A percentile compares a stretch with the other conserved stretches of the same genome.
These are phyloP conservation scores for Pseudomyrmex gracilis DNA, from an alignment of 1,140 invertebrate species.

Conservation along the genomic window DNA sequence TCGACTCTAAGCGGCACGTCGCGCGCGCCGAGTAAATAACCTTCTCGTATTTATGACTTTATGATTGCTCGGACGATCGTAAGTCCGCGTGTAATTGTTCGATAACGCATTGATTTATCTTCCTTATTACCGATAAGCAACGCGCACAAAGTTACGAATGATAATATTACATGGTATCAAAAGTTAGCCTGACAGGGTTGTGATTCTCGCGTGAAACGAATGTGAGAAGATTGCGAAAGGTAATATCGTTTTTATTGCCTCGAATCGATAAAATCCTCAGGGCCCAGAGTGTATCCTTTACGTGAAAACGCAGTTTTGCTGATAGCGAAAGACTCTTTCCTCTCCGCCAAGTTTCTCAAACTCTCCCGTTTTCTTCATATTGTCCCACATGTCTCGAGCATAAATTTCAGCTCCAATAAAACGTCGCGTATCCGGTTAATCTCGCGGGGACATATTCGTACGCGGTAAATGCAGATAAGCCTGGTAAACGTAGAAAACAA, in stretches of 20 bases:
- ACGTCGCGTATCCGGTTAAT: constrained; percentile 52
- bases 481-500: constrained; percentile 57
- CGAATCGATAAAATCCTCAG: constrained; percentile 1
- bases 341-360: background rate
- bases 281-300: background rate
- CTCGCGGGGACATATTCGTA: constrained; percentile 28
- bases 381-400: constrained; percentile 11
- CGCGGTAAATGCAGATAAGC: constrained; percentile 45
- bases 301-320: background rate
- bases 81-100: constrained; percentile 30
- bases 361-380: constrained; percentile 20
- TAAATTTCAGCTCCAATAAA: constrained; percentile 53
- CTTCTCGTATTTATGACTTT: constrained; percentile 41
- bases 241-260: constrained; percentile 20
- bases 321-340: background rate
- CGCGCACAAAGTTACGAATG: background rate
- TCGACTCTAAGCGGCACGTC: no score
- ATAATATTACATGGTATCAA: background rate
- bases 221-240: background rate
- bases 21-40: background rate
- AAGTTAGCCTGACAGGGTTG: background rate
- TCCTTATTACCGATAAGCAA: constrained; percentile 12
- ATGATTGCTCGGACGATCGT: background rate
- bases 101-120: constrained; percentile 31
- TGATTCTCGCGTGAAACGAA: background rate